A percentile compares a stretch with the other conserved stretches of the same genome.
These are phyloP conservation scores for Pangasius mekongensis DNA, from an alignment of 2,797 vertebrate genomes.

Conservation along the genomic window DNA sequence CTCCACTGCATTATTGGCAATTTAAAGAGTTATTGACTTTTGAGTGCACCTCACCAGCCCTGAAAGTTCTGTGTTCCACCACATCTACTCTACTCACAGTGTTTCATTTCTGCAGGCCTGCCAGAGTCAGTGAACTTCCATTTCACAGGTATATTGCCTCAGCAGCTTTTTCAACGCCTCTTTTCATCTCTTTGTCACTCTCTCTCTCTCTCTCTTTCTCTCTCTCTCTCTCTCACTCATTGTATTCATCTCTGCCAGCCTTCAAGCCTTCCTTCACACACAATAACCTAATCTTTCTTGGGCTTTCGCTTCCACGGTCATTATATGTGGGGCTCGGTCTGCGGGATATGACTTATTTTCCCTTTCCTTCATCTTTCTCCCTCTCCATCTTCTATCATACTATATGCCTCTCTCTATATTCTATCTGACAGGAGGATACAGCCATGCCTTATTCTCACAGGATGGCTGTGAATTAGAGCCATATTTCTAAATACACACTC, in stretches of 20 bases:
- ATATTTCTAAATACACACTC: neutral
- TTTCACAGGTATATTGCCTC: conserved; percentile 81
- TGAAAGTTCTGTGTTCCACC: conserved; percentile 16
- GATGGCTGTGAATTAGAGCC: conserved; percentile 23
- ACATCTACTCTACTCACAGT: conserved; percentile 42
- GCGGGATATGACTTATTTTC: conserved; percentile 11
- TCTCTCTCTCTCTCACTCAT: neutral
- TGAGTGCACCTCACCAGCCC: conserved; percentile 12
- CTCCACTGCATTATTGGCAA: neutral
- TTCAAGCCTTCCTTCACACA: conserved; percentile 31
- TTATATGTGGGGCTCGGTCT: conserved; percentile 49
- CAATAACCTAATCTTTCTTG: conserved; percentile 40
- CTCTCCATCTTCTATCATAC: conserved; percentile 38
- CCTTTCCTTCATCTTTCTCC: conserved; percentile 6
- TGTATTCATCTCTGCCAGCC: conserved; percentile 13
- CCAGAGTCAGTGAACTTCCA: conserved; percentile 82
- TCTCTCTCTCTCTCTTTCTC: neutral
- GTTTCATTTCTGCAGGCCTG: conserved; percentile 76
- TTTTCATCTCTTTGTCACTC: conserved; percentile 10
- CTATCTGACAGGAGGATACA: conserved; percentile 34
- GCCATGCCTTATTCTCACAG: conserved; percentile 33
- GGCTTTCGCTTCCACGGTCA: conserved; percentile 33
- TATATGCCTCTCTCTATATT: conserved; percentile 33
- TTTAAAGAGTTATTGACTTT: conserved; percentile 41
- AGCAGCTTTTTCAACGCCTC: conserved; percentile 8